A percentile compares a stretch with the other conserved stretches of the same genome.
Evolutionary conservation across 2,888 invertebrate genomes (phyloP).

Genomic region (Gymnosoma rotundatum): DNA sequence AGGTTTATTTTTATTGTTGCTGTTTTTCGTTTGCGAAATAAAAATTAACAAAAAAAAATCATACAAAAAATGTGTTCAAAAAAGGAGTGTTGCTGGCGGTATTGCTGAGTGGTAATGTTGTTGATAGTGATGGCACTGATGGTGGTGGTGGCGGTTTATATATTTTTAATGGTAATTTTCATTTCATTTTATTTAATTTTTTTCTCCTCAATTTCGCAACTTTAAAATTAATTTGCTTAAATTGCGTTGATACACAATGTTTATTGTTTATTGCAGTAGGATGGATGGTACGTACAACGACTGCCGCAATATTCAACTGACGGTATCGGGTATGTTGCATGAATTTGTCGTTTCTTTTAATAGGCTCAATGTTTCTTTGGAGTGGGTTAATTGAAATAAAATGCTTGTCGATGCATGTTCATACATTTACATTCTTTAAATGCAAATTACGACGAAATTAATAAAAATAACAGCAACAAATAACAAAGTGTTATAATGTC

Average conservation of each 20-base stretch:
- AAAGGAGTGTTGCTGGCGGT: constrained; percentile 63
- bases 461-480: constrained; percentile 11
- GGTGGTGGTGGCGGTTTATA: constrained; percentile 36
- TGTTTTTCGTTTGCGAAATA: constrained; percentile 41
- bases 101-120: constrained; percentile 24
- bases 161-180: constrained; percentile 52
- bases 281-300: neutral
- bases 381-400: constrained; percentile 57
- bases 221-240: constrained; percentile 71
- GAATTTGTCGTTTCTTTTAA: constrained; percentile 7
- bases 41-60: neutral
- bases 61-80: constrained; percentile 36
- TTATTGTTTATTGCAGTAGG: constrained; percentile 50
- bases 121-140: neutral
- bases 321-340: neutral
- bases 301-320: neutral
- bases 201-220: constrained; percentile 51
- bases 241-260: constrained; percentile 68
- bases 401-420: constrained; percentile 9
- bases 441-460: constrained; percentile 23
- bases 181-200: constrained; percentile 40
- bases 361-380: neutral
- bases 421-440: constrained; percentile 30
- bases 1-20: constrained; percentile 29
- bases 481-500: constrained; percentile 62